Base-by-base conservation (phyloP, 2,113 vertebrate species). In the Alectura lathami region DNA sequence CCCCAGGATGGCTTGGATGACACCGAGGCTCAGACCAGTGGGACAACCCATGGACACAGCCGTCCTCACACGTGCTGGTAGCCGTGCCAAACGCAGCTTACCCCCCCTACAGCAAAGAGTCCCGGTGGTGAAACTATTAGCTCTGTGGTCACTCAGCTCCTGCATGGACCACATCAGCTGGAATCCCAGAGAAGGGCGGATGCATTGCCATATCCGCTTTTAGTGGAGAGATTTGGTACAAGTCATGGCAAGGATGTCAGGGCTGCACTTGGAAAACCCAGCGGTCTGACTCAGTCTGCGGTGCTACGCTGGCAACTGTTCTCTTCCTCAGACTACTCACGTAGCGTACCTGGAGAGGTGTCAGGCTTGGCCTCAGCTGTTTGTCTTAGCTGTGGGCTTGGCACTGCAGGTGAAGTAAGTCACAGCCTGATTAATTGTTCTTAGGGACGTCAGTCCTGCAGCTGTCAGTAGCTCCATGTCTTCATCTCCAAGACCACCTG, bases 141-240 rank as follows among this genome's bases (percentile, higher is more conserved):
- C 67, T 12, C 1, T 9, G 26, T 18, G 63, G 56, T 40, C 56
- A 1, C 27, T 64, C 29, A 5, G 81, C 75, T 72, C n/a, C 50
- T 34, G 13, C 0, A 6, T 21, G 51, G 38, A 18, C 51, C 51
- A 8, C 2, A 2, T 27, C 3, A 36, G 69, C 50, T 29, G 22
- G 51, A 40, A 59, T 16, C 63, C 45, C 34, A 8, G 9, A 34
- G 36, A 29, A 45, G 51, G 64, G 30, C 15, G 43, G 43, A 36
- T 16, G 17, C 20, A 2, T 43, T 1, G 2, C 56, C 29, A 1
- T 17, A 12, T 11, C 38, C 15, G 2, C 32, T 40, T 22, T 4
- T 38, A 9, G 38, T 14, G 6, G 38, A 9, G 36, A 21, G 38
- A 9, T 34, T 32, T 14, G 47, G 2, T 26, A 34, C 10, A 8